Evolutionary conservation across 35 echinoderm and acorn worm genomes (phyloP), one percentile per base, ranked within the genome.

Genomic region (Lytechinus pictus): DNA sequence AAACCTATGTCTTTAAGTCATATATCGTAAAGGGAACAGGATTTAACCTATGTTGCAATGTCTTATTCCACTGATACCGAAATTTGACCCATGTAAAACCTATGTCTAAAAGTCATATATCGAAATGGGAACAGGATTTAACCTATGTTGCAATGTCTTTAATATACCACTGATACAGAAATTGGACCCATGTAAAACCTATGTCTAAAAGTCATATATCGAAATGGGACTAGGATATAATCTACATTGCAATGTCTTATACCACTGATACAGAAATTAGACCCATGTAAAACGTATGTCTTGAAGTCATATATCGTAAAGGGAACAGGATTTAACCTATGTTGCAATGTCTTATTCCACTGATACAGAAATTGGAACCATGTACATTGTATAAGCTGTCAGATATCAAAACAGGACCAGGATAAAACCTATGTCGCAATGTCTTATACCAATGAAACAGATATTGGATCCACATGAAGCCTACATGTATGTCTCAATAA

Each of bases 61-160:
- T 95, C 95, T 96, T 98, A 71, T 89, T 92, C 66, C 94, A 86
- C 24, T 52, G 29, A 44, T 8, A 87, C 24, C 0, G 86, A 87
- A 95, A 54, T 33, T 44, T 2, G n/a, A 3, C 66, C 19, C 66
- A 79, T 0, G 19, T 79, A 79, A 79, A 7, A 79, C 58, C 95
- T 97, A 89, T 97, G 95, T 97, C 91, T 86, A 95, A 99, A 90
- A 10, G 95, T 95, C 95, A 94, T 98, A 86, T 90, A 95, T 53
- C 94, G 9, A 53, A 21, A 89, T 89, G 87, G 60, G 19, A 97
- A 53, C 98, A 95, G n/a, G 95, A 93, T 97, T 86, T 97, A 95
- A 79, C 97, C 95, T 95, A 97, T 21, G 3, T 54, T 97, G 92
- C 71, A 99, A 88, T n/a, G 96, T 95, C 95, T 95, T n/a, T n/a